A percentile compares a stretch with the other conserved stretches of the same genome.
phyloP scores from a whole-genome alignment of 1,140 invertebrate genomes.

The Danaus plexippus region DNA sequence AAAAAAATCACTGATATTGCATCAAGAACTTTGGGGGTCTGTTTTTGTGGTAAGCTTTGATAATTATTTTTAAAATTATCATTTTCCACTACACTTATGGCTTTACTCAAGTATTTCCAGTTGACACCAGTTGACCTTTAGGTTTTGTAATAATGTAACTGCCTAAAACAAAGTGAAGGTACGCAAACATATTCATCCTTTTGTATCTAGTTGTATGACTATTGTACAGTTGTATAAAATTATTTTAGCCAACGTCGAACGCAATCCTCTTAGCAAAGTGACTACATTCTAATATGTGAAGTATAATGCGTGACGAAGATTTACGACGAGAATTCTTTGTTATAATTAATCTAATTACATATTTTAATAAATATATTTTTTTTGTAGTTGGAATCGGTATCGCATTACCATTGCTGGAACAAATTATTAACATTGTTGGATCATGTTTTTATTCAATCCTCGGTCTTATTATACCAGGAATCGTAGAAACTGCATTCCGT shows the following conservation, averaged over 20 bases:
- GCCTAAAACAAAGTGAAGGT: too few relatives aligned
- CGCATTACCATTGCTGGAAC: slow-evolving; percentile 84
- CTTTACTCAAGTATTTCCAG: too few relatives aligned
- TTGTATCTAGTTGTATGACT: too few relatives aligned
- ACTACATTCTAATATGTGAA: neutral
- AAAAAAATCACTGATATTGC: slow-evolving; percentile 76
- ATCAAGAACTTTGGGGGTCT: slow-evolving; percentile 73
- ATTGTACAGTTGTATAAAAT: too few relatives aligned
- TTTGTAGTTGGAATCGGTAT: slow-evolving; percentile 80
- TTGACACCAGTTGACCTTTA: too few relatives aligned
- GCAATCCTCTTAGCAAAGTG: neutral
- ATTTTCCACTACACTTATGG: too few relatives aligned
- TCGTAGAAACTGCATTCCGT: slow-evolving; percentile 83
- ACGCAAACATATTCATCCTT: too few relatives aligned
- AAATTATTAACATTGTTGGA: slow-evolving; percentile 92
- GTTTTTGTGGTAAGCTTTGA: slow-evolving; percentile 49
- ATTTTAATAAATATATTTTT: neutral
- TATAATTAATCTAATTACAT: neutral
- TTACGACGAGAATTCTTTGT: too few relatives aligned
- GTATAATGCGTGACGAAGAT: too few relatives aligned
- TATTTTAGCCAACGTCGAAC: too few relatives aligned
- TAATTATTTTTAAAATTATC: neutral
- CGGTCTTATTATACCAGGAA: slow-evolving; percentile 86
- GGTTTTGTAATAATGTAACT: too few relatives aligned
- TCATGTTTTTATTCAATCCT: slow-evolving; percentile 89